Evolutionary conservation across 2,888 invertebrate species (phyloP).

Genomic region (Coelopa pilipes): DNA sequence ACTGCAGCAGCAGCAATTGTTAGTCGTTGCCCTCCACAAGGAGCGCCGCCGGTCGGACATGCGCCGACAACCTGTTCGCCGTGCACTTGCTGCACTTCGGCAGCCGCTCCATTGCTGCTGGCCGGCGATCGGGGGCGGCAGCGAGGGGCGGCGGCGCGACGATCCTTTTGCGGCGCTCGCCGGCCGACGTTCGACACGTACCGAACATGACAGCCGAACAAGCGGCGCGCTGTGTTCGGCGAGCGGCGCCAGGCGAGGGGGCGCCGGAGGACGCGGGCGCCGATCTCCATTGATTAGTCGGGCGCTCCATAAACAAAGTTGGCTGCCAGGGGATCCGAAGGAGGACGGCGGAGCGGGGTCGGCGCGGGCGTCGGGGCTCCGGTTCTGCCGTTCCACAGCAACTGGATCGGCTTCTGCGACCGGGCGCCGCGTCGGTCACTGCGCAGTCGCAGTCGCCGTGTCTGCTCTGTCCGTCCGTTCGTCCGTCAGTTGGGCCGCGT

Average conservation of each 20-base stretch:
- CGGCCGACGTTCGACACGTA: constrained; percentile 30
- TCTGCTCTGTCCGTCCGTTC: constrained; percentile 37
- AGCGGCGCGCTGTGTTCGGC: constrained; percentile 27
- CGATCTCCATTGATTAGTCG: constrained; percentile 3
- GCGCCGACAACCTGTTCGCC: constrained; percentile 6
- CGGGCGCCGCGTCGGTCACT: neutral
- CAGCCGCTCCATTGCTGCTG: constrained; percentile 26
- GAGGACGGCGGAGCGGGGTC: too few species aligned
- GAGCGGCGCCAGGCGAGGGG: constrained; percentile 14
- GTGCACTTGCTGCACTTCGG: constrained; percentile 6
- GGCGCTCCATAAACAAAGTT: constrained; percentile 2
- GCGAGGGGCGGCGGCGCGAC: neutral
- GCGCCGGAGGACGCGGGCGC: neutral
- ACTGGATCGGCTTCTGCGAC: too few species aligned
- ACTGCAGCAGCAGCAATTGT: constrained; percentile 48
- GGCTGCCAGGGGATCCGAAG: too few species aligned
- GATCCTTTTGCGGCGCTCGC: constrained; percentile 19
- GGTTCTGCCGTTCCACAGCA: too few species aligned
- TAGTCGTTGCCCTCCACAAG: constrained; percentile 45
- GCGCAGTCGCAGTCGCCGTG: neutral
- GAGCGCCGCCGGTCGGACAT: neutral
- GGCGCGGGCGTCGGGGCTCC: too few species aligned
- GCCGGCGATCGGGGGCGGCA: neutral
- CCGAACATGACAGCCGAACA: constrained; percentile 42
- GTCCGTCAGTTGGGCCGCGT: neutral